Base-by-base conservation (phyloP, 1,140 invertebrate species). In the Rhagoletis zephyria region DNA sequence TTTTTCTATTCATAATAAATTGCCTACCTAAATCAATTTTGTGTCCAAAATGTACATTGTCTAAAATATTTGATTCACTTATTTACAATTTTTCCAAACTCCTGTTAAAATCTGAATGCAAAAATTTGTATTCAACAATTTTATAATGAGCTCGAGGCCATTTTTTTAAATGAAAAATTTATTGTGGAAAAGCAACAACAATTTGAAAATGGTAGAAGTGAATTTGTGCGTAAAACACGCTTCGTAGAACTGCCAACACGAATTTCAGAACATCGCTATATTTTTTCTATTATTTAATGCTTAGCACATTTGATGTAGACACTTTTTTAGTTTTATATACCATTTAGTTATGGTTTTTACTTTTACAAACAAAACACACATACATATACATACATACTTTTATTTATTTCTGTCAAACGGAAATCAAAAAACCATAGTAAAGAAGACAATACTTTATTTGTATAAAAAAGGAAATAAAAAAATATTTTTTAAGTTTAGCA, bases 401-500 rank as follows among this genome's bases (percentile, higher is more conserved):
- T 85, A 85, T 85, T 88, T 88, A 89, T 89, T 89, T 91, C 91
- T 91, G 91, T 91, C 90, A 90, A 91, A 91, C 91, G 91, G 90
- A 91, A 90, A 88, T 48, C 48, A 87, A 63, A 81, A 61, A 67
- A 77, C 7, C 74, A n/a, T 74, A 81, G 89, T 74, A 40, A 48
- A 88, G 86, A 87, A 40, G 30, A 67, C 30, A 85, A 87, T 30
- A 65, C 42, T 74, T 74, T 74, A 74, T 45, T n/a, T 74, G 67
- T 74, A 74, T 74, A 42, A 16, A 70, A 42, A 42, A 30, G 30
- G 30, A 30, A 30, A 30, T 30, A 42, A 42, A 70, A 45, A 70
- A 45, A 51, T n/a, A 51, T 51, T 51, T 81, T 81, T 81, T 81
- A 81, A 81, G 48, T 51, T 51, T 81, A 81, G 74, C 48, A 56